These are phyloP conservation scores for Dione vanillae DNA, from an alignment of 2,888 invertebrate species.

Conservation along the genomic window DNA sequence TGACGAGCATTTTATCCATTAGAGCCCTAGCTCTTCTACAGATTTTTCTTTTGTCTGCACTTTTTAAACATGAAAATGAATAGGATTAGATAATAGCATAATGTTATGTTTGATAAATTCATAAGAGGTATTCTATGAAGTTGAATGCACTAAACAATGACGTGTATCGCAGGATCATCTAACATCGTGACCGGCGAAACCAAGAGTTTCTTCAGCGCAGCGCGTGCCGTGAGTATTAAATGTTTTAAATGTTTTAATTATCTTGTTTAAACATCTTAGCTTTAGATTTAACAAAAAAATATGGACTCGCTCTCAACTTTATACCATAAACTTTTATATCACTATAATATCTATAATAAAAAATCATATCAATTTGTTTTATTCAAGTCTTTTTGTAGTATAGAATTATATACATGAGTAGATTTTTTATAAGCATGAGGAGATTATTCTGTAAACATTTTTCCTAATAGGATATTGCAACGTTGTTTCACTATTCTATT, in stretches of 20 bases:
- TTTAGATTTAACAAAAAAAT: constrained; percentile 12
- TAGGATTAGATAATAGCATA: neutral
- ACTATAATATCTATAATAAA: no score
- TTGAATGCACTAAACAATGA: constrained; percentile 58
- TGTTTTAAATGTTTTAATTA: constrained; percentile 56
- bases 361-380: neutral
- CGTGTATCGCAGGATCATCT: constrained; percentile 87
- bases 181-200: constrained; percentile 96
- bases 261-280: constrained; percentile 49
- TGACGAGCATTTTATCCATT: constrained; percentile 28
- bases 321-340: constrained; percentile 2
- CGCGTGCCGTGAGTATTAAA: constrained; percentile 90
- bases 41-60: neutral
- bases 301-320: neutral
- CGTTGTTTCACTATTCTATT: no score
- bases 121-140: constrained; percentile 12
- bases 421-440: no score
- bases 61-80: neutral
- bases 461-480: no score
- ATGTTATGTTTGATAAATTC: neutral
- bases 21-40: neutral
- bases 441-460: no score
- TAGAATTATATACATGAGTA: no score
- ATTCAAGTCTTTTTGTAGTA: no score
- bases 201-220: constrained; percentile 95